Evolutionary conservation across 2,888 invertebrate species (phyloP), one percentile per base, ranked within the genome.

Genomic region (Torymus aiolomorphi): DNA sequence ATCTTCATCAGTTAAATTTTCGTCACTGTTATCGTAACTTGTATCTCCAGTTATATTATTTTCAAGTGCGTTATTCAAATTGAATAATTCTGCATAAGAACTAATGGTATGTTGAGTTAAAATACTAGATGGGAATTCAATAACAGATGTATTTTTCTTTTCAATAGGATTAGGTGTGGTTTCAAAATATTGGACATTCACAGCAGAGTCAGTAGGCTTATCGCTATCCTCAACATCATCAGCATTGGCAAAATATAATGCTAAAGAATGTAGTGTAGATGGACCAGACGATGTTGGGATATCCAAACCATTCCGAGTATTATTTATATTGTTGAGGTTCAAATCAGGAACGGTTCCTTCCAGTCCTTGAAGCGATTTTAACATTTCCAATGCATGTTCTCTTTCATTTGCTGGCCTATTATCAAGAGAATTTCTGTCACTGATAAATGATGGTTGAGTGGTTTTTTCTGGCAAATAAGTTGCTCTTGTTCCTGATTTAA

Each of bases 201-300:
- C 18, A 8, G 62, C 20, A 52, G 85, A 78, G 59, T 88, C 87
- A 2, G 86, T 87, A 1, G 89, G 86, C 4, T 91, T 88, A 52
- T 92, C 89, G 8, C 84, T 84, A 2, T 86, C 86, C 3, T 86
- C 87, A 52, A 87, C 87, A n/a, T 87, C 87, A 81, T 94, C 91
- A 83, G 94, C 94, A 11, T 94, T 94, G 2, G 96, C 96, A 87
- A 96, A 96, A 87, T 96, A 96, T 83, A 95, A 93, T 0, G 96
- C 96, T 63, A 96, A 88, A 0, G 96, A 95, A 84, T 95, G 95
- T 13, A 96, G 91, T 0, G 95, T 95, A 87, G 95, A 95, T 0
- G 96, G 95, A 0, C 95, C 95, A 0, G 95, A 93, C 0, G 95
- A 95, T 16, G 94, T 94, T 2, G 95, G 95, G 11, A 95, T 93